Conservation (phyloP, 2,888 invertebrate genomes). For the Meliscaeva auricollis region DNA sequence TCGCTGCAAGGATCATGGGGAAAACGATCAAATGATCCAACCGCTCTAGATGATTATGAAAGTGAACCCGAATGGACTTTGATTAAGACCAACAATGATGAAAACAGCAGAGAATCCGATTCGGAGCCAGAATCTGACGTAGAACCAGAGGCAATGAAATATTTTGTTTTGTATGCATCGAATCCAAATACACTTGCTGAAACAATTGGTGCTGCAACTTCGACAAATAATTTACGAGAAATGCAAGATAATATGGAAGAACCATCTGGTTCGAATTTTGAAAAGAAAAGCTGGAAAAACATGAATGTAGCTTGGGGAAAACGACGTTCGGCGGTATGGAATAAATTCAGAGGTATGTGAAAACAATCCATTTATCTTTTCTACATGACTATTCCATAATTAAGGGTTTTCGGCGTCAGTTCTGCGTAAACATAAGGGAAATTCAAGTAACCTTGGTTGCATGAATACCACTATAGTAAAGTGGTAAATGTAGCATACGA, state of each 20-base stretch:
- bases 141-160: constrained; percentile 70
- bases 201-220: constrained; percentile 31
- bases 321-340: constrained; percentile 86
- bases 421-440: no score
- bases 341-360: constrained; percentile 86
- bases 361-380: no score
- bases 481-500: no score
- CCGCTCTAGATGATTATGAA: constrained; percentile 77
- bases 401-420: no score
- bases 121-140: constrained; percentile 55
- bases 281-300: constrained; percentile 89
- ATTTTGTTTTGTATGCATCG: constrained; percentile 77
- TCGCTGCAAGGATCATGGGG: constrained; percentile 90
- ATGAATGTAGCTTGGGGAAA: constrained; percentile 91
- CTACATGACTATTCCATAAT: no score
- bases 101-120: constrained; percentile 48
- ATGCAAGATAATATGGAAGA: constrained; percentile 51
- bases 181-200: constrained; percentile 69
- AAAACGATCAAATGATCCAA: constrained; percentile 84
- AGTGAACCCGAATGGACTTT: constrained; percentile 77
- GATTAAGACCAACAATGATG: neutral
- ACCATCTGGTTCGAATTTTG: constrained; percentile 79
- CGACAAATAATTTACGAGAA: constrained; percentile 27
- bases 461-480: no score
- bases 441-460: no score